phyloP scores from a whole-genome alignment of 2,888 invertebrate species.

The Pheosia tremula region DNA sequence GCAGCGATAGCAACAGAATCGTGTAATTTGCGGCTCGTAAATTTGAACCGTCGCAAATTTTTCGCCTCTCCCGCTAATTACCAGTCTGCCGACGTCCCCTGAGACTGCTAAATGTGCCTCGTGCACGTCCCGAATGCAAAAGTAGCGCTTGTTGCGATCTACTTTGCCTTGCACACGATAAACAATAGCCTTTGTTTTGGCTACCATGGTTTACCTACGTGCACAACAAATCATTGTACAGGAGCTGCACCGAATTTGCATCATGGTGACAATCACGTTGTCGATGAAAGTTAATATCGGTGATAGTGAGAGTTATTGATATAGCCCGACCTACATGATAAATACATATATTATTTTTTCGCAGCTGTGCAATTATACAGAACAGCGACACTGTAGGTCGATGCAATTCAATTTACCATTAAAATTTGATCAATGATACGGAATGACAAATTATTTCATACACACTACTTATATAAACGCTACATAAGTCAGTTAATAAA shows the following conservation, averaged over 20 bases:
- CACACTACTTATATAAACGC: no score
- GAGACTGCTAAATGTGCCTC: constrained; percentile 80
- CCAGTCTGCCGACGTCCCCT: constrained; percentile 77
- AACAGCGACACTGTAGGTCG: neutral
- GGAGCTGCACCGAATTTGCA: constrained; percentile 43
- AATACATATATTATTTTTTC: neutral
- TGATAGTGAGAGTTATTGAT: constrained; percentile 9
- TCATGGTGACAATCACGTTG: constrained; percentile 27
- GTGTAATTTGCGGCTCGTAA: constrained; percentile 84
- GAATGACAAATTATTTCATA: no score
- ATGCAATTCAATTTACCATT: constrained; percentile 13
- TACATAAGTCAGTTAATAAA: constrained; percentile 15
- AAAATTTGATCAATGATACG: no score
- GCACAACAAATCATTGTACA: constrained; percentile 60
- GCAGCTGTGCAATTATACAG: neutral
- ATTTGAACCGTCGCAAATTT: constrained; percentile 83
- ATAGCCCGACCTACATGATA: neutral
- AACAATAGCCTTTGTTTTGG: constrained; percentile 81
- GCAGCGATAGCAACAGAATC: constrained; percentile 80
- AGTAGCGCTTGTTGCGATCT: constrained; percentile 70
- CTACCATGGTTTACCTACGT: constrained; percentile 67
- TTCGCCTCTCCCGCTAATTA: constrained; percentile 83
- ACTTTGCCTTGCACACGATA: constrained; percentile 64
- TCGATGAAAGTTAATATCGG: constrained; percentile 17
- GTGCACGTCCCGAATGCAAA: constrained; percentile 79